Base-by-base conservation (phyloP, 2,797 vertebrate genomes). In the Cirrhinus molitorella region DNA sequence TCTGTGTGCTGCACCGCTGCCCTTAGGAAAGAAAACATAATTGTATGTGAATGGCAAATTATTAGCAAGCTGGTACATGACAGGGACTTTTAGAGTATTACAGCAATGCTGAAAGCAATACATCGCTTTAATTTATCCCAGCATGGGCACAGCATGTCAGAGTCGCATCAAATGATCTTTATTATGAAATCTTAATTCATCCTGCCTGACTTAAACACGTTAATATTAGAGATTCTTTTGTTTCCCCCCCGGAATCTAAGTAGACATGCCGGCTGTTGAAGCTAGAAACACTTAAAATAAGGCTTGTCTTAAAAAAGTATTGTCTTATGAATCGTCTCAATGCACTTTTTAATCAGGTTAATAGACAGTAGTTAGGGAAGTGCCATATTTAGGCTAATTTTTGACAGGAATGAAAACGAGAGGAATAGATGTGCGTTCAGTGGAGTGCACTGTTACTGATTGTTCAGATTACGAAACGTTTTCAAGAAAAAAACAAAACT, bases 41-140 rank as follows among this genome's bases (percentile, higher is more conserved):
- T 83, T 88, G 87, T 17, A 28, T 43, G 59, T 83, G 47, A 80
- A 67, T 7, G 49, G 23, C 65, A 80, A 55, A 70, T 70, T 57
- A 70, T 43, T 14, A 40, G 23, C 70, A 61, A 57, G 23, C 70
- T 79, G 73, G 43, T 55, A 68, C 72, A 55, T 34, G 45, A 31
- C 71, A 68, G 14, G 55, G 9, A 23, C 76, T 5, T 51, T 66
- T 21, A 13, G 49, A 43, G 19, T 21, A 66, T 45, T 65, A 14
- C 55, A 81, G 79, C 28, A 37, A 6, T 7, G 47, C 31, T 67
- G 21, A 37, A 21, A 68, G 61, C 63, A 55, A 68, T 70, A 80
- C 3, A 45, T 71, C 17, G 19, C 37, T 31, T 40, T 53, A 17
- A 55, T 68, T 80, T 40, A 12, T 17, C 16, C 49, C 65, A 80